Evolutionary conservation across 2,797 vertebrate species (phyloP), one percentile per base, ranked within the genome.

Genomic region (Poeciliopsis paucimaculata): DNA sequence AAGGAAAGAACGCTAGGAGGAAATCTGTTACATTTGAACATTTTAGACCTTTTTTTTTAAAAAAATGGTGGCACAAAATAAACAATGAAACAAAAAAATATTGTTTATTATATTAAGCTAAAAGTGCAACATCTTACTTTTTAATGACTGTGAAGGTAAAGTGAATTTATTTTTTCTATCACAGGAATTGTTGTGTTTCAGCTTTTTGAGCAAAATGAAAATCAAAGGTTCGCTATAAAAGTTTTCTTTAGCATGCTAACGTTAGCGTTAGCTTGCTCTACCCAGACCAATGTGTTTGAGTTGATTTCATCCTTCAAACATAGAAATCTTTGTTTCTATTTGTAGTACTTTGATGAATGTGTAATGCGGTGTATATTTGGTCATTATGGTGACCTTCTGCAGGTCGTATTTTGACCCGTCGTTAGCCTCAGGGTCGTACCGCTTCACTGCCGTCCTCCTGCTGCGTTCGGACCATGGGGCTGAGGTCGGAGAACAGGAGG

Each of bases 401-500:
- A 3, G 51, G 23, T 53, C 51, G 16, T 28, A 60, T 60, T 57
- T 28, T 60, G 31, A 16, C 60, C 55, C 4, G 12, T 28, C 5
- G 18, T 39, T 41, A 68, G 20, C 20, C 26, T 13, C 2, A 16
- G 11, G 11, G 36, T 70, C 72, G 26, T 88, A 91, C 82, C 90
- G 66, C 15, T 75, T 84, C 46, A 23, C 7, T 10, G 88, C 84
- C 41, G 75, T 94, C 68, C 81, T 94, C 60, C 82, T 46, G 51
- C 5, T 72, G 4, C 2, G 72, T 34, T 86, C 62, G 66, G 87
- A 97, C 95, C 83, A 99, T 94, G 31, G 98, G 98, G 82, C 88
- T 96, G 82, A 98, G 93, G 78, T 94, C 93, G 81, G 96, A 96
- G 93, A 99, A 98, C 57, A 99, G 88, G 18, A 99, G 90, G 88